Conservation (phyloP, 2,113 vertebrate genomes). For the Barbus barbus region DNA sequence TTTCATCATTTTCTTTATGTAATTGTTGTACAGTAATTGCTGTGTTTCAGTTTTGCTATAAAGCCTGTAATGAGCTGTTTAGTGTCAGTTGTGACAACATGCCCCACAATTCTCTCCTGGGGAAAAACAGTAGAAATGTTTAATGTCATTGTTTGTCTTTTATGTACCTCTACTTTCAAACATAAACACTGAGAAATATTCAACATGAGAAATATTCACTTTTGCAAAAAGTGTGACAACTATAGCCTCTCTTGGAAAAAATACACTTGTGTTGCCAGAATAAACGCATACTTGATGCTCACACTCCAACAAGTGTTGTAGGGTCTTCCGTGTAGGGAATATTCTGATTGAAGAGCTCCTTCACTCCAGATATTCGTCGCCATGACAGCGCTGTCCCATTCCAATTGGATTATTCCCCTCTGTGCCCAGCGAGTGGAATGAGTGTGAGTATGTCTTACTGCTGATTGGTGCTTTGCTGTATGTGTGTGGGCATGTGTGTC, state of each 20-base stretch:
- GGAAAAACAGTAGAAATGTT: not conserved
- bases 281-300: slow-evolving; percentile 16
- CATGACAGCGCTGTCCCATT: slow-evolving; percentile 24
- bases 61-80: not conserved
- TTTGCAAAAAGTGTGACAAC: not conserved
- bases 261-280: no score
- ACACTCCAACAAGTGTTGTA: slow-evolving; percentile 32
- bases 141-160: not conserved
- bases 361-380: slow-evolving; percentile 8
- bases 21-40: no score
- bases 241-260: not conserved
- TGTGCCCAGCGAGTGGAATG: slow-evolving; percentile 40
- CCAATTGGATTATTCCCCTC: slow-evolving; percentile 49
- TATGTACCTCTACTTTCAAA: not conserved
- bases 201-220: not conserved
- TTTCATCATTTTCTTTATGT: no score
- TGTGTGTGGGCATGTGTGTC: slow-evolving; percentile 29
- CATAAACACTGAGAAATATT: no score
- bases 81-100: not conserved
- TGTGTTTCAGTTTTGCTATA: no score
- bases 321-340: not conserved
- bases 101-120: no score
- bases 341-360: slow-evolving; percentile 35
- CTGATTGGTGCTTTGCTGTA: not conserved
- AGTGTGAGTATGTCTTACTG: slow-evolving; percentile 1